Evolutionary conservation across 1,140 invertebrate genomes (phyloP).

Genomic region (Heliconius himera): DNA sequence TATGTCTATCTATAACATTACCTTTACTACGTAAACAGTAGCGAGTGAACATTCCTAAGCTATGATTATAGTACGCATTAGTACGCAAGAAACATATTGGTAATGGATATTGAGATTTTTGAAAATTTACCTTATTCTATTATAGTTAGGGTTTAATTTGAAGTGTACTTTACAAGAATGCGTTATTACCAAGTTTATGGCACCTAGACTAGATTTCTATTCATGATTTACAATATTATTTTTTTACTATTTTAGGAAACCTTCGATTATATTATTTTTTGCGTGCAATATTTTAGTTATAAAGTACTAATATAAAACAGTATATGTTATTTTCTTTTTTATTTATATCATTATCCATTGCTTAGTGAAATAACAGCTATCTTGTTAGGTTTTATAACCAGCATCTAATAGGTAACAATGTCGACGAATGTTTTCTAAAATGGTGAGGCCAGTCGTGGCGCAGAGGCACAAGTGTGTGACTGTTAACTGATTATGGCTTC

Average conservation of each 20-base stretch:
- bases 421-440: no score
- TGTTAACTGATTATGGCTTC: no score
- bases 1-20: not conserved
- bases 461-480: no score
- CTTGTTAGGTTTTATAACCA: no score
- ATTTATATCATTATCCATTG: no score
- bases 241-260: not conserved
- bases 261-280: no score
- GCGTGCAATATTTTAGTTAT: no score
- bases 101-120: not conserved
- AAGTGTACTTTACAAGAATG: not conserved
- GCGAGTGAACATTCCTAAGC: conserved; percentile 16
- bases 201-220: not conserved
- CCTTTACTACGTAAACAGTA: conserved; percentile 5
- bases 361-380: no score
- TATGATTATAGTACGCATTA: not conserved
- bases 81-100: conserved; percentile 6
- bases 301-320: no score
- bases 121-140: not conserved
- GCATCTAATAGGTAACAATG: no score
- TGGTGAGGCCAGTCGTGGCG: no score
- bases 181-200: not conserved
- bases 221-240: not conserved
- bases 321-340: no score
- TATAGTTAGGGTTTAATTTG: not conserved